Conservation (phyloP, 2,113 vertebrate species). For the Takifugu bimaculatus region DNA sequence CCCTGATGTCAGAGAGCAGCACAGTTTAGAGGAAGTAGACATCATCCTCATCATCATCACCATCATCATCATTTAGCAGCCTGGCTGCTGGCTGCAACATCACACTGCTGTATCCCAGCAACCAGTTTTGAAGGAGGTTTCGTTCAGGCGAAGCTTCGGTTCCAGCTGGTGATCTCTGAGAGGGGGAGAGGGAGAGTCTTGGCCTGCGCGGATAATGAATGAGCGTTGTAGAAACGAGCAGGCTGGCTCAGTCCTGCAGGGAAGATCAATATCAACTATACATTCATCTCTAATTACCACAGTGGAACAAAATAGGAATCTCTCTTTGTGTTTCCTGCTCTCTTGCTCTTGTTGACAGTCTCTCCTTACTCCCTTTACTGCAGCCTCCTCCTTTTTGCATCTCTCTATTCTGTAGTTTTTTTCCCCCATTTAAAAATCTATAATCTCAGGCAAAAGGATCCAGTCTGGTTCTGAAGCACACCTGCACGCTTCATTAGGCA, state of each 20-base stretch:
- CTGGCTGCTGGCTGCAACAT: constrained; percentile 59
- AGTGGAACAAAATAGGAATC: constrained; percentile 29
- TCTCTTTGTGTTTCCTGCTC: constrained; percentile 24
- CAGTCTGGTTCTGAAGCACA: background rate
- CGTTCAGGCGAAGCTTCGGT: constrained; percentile 56
- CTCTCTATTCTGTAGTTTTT: background rate
- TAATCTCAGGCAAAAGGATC: constrained; percentile 3
- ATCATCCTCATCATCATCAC: too few relatives aligned
- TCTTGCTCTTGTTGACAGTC: constrained; percentile 10
- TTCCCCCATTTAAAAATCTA: background rate
- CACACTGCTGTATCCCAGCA: constrained; percentile 73
- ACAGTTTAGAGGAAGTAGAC: constrained; percentile 52
- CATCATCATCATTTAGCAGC: constrained; percentile 53
- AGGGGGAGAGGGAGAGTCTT: constrained; percentile 24
- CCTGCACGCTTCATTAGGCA: constrained; percentile 5
- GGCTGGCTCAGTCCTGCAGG: constrained; percentile 52
- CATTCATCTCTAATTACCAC: constrained; percentile 67
- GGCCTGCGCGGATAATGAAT: constrained; percentile 53
- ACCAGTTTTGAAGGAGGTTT: constrained; percentile 64
- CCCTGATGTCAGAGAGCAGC: constrained; percentile 31
- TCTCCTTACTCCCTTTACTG: background rate
- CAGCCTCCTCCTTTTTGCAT: background rate
- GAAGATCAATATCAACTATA: constrained; percentile 66
- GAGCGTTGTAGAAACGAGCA: constrained; percentile 56
- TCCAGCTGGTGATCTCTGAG: constrained; percentile 61